Evolutionary conservation across 2,113 vertebrate species (phyloP).

Genomic region (Azemiops feae): DNA sequence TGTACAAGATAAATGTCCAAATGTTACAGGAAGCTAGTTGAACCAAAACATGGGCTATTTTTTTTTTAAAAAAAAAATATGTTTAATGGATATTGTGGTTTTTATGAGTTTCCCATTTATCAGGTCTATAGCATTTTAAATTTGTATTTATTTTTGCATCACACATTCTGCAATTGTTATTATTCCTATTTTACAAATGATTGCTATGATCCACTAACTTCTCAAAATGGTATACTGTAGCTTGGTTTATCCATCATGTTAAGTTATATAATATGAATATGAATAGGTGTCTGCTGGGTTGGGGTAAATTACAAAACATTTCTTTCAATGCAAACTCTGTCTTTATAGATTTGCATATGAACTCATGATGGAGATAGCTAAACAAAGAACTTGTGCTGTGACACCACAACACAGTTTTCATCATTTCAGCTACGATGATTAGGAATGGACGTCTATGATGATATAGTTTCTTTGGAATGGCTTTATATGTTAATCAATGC

Average conservation of each 20-base stretch:
- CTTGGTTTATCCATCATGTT: not conserved
- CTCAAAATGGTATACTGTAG: not conserved
- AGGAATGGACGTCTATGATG: not conserved
- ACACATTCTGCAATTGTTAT: not conserved
- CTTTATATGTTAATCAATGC: not conserved
- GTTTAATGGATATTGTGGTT: not conserved
- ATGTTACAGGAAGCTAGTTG: slow-evolving; percentile 28
- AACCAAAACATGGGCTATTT: not conserved
- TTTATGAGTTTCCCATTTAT: not conserved
- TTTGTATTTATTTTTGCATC: not conserved
- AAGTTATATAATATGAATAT: not conserved
- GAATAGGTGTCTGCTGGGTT: not conserved
- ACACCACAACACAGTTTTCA: not conserved
- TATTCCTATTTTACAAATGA: not conserved
- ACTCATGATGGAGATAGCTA: not conserved
- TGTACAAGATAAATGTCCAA: slow-evolving; percentile 61
- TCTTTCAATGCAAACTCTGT: not conserved
- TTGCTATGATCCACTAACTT: not conserved
- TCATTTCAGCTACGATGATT: not conserved
- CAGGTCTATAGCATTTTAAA: not conserved
- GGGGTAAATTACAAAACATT: not conserved
- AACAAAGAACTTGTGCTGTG: not conserved
- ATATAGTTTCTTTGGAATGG: not conserved
- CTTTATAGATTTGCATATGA: not conserved
- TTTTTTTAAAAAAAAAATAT: not conserved